These are phyloP conservation scores for Hestina assimilis DNA, from an alignment of 1,140 invertebrate genomes.

Conservation along the genomic window DNA sequence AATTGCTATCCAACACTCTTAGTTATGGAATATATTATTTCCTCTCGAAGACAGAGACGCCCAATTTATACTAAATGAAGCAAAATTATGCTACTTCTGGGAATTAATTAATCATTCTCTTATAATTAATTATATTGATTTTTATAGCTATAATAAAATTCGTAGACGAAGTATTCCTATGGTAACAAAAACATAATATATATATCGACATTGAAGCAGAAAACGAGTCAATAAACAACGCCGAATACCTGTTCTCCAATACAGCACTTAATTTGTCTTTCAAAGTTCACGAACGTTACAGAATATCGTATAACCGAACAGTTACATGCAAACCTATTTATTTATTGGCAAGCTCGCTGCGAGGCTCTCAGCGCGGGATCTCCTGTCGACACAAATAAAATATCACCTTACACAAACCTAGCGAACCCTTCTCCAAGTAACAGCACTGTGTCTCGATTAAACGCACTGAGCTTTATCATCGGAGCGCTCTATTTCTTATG, in stretches of 20 bases:
- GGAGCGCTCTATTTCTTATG: constrained; percentile 12
- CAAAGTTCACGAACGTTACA: constrained; percentile 47
- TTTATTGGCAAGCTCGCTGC: constrained; percentile 44
- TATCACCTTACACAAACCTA: constrained; percentile 43
- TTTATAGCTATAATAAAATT: not conserved
- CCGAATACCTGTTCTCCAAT: constrained; percentile 25
- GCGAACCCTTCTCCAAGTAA: constrained; percentile 28
- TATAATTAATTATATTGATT: too few relatives aligned
- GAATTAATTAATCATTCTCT: too few relatives aligned
- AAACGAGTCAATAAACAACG: constrained; percentile 14
- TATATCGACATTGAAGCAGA: not conserved
- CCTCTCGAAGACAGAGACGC: too few relatives aligned
- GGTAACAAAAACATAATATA: not conserved
- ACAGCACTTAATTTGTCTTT: constrained; percentile 27
- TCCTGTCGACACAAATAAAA: constrained; percentile 49
- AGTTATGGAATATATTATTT: too few relatives aligned
- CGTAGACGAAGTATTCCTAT: not conserved
- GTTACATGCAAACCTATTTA: constrained; percentile 49
- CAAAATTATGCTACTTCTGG: too few relatives aligned
- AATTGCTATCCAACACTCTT: too few relatives aligned
- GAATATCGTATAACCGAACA: constrained; percentile 50
- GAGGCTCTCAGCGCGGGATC: constrained; percentile 41
- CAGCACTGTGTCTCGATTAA: not conserved
- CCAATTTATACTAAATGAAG: too few relatives aligned
- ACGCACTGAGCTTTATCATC: constrained; percentile 29